Conservation (phyloP, 2,888 invertebrate species). For the Agriopis aurantiaria region DNA sequence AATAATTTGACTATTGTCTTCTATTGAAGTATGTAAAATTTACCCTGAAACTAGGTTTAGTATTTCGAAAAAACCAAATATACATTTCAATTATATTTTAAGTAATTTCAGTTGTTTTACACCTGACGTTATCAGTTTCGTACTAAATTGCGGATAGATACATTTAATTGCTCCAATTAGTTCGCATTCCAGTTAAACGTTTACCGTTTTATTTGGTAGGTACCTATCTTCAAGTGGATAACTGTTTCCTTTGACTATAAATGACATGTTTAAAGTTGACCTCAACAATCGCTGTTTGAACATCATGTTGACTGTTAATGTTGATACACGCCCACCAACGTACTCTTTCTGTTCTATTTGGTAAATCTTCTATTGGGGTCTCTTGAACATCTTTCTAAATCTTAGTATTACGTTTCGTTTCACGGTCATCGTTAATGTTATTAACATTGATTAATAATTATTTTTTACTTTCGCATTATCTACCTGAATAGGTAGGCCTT, state of each 20-base stretch:
- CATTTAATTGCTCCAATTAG: conserved; percentile 41
- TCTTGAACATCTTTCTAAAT: conserved; percentile 16
- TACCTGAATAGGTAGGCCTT: conserved; percentile 48
- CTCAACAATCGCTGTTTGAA: conserved; percentile 61
- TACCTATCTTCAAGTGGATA: conserved; percentile 35
- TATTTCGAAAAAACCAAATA: not conserved
- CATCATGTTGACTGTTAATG: conserved; percentile 60
- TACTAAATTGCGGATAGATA: conserved; percentile 25
- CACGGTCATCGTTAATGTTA: conserved; percentile 34
- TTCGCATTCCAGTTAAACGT: conserved; percentile 24
- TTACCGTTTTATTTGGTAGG: conserved; percentile 32
- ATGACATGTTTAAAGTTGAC: conserved; percentile 57
- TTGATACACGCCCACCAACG: conserved; percentile 69
- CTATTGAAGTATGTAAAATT: not conserved
- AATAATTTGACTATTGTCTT: not conserved
- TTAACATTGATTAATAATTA: conserved; percentile 46
- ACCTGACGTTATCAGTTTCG: conserved; percentile 25
- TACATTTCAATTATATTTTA: conserved; percentile 5
- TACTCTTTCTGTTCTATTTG: conserved; percentile 44
- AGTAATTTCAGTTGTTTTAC: conserved; percentile 20
- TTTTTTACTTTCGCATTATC: conserved; percentile 55
- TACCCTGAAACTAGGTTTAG: too few species aligned
- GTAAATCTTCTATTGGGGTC: conserved; percentile 45
- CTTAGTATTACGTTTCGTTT: conserved; percentile 12
- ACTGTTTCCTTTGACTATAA: conserved; percentile 50